Base-by-base conservation (phyloP, 1,140 invertebrate species). In the Limonius californicus region DNA sequence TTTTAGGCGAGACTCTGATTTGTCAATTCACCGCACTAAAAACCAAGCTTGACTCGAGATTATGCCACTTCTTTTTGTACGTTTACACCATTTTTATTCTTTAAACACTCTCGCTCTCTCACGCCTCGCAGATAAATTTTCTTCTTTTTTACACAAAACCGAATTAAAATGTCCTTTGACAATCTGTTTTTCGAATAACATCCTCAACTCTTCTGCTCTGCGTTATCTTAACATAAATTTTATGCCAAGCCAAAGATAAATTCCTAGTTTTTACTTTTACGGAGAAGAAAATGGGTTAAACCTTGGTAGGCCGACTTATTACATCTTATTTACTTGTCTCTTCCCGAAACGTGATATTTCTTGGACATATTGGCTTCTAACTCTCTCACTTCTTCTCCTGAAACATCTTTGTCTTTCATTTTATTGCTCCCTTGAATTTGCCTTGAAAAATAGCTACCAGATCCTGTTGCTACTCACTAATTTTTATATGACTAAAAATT, bases 1-100 rank as follows among this genome's bases (percentile, higher is more conserved):
- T 63, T 63, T 63, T 59, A 63, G 62, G 47, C 62, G 50, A 54
- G 57, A 27, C 53, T 50, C 62, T 63, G 62, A 63, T 63, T 63
- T 63, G 62, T 63, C 62, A 63, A 63, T 63, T 30, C 62, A 55
- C 45, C 57, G 55, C 47, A 59, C 47, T 59, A 63, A 63, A 63
- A 63, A 59, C 47, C 47, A 56, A 43, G 39, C 42, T 27, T 27
- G 35, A 39, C 35, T 39, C 35, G 35, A 39, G 35, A 42, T 55
- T 61, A 54, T 61, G 45, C 45, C 35, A 50, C 50, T 55, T 61
- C 50, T 54, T 61, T 61, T 61, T 61, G 45, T 15, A 39, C 50
- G 42, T 61, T 61, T 61, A 61, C 59, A 54, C 50, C 27, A 35
- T 61, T 61, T 61, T 55, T 21, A 15, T 55, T 42, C 30, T 61